A percentile compares a stretch with the other conserved stretches of the same genome.
These are phyloP conservation scores for Gymnobelideus leadbeateri DNA, from an alignment of 2,113 vertebrate species.

Conservation along the genomic window DNA sequence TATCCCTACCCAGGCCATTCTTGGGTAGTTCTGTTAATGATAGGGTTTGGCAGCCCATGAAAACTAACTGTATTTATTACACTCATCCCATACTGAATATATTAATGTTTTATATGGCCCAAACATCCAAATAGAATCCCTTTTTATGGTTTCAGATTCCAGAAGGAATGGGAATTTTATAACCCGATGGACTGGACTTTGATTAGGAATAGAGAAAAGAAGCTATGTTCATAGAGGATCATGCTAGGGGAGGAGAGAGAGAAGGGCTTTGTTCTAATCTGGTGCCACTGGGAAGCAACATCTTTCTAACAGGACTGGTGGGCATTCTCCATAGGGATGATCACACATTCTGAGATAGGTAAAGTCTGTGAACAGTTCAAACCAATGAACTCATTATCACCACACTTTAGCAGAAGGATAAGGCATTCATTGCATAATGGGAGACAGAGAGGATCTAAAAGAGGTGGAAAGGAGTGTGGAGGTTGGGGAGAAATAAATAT, in stretches of 20 bases:
- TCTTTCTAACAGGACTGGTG: not conserved
- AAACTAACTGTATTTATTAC: slow-evolving; percentile 91
- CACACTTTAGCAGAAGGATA: not conserved
- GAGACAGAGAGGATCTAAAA: not conserved
- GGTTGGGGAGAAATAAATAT: not conserved
- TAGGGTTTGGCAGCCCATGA: slow-evolving; percentile 89
- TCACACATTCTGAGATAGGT: not conserved
- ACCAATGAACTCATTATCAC: not conserved
- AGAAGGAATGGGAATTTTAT: slow-evolving; percentile 91
- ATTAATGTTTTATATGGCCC: slow-evolving; percentile 91
- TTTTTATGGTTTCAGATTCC: slow-evolving; percentile 95
- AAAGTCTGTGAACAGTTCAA: not conserved
- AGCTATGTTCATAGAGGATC: slow-evolving; percentile 80
- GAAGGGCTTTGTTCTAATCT: not conserved
- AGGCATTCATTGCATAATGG: not conserved
- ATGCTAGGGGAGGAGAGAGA: not conserved
- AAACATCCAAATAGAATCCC: slow-evolving; percentile 95
- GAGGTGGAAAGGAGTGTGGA: not conserved
- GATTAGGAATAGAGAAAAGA: slow-evolving; percentile 91
- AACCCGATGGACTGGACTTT: slow-evolving; percentile 92
- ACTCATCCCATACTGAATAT: slow-evolving; percentile 89
- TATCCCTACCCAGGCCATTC: not conserved
- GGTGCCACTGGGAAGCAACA: not conserved
- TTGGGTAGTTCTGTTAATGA: not conserved
- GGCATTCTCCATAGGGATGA: not conserved